phyloP scores from a whole-genome alignment of 2,113 vertebrate species.

The Charadrius vociferus region DNA sequence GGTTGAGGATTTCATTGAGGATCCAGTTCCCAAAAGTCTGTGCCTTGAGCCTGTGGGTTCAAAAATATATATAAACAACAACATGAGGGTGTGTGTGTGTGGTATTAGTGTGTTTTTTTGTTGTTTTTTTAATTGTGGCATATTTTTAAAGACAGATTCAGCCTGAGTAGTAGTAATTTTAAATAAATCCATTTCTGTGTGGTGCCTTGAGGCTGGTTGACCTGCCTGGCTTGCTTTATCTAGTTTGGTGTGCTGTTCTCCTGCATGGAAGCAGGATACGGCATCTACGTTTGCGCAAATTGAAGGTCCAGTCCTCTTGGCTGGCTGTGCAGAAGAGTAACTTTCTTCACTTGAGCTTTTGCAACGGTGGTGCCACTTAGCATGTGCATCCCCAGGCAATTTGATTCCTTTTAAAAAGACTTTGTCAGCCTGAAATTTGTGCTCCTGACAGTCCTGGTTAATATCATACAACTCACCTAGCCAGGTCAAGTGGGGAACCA shows the following conservation, averaged over 20 bases:
- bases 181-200: background rate
- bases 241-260: background rate
- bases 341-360: background rate
- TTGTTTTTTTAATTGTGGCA: background rate
- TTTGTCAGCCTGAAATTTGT: background rate
- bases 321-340: background rate
- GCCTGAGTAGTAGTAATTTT: background rate
- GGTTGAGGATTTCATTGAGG: background rate
- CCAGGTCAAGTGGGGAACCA: background rate
- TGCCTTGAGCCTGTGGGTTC: background rate
- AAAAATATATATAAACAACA: background rate
- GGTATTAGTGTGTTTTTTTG: background rate
- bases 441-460: background rate
- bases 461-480: background rate
- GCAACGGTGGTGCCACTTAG: background rate
- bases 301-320: background rate
- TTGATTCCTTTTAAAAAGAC: background rate
- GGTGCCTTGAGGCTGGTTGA: background rate
- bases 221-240: background rate
- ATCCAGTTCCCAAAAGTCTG: background rate
- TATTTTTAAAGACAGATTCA: background rate
- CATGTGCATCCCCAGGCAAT: no score
- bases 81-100: accelerated
- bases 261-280: background rate
- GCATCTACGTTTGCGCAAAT: background rate